Percentiles rank a stretch among this genome's conserved stretches.
Conservation (phyloP, 1,140 invertebrate genomes). For the Orius laevigatus region DNA sequence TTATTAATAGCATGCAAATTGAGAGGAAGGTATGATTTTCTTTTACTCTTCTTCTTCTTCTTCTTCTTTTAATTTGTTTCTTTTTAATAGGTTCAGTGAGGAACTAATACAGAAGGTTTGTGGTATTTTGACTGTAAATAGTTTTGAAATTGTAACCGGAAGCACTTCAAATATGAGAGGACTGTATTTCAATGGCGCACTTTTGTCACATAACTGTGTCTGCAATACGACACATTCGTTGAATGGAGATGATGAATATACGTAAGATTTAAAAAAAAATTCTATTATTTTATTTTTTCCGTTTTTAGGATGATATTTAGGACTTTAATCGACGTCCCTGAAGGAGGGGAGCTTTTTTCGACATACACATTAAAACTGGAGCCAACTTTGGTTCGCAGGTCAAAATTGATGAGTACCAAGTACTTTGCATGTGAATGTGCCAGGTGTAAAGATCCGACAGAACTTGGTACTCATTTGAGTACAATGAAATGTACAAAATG, state of each 20-base stretch:
- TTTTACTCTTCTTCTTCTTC: too few species aligned
- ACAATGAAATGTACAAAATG: conserved; percentile 62
- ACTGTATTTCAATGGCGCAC: conserved; percentile 46
- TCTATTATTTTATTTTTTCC: too few species aligned
- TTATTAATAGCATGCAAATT: conserved; percentile 51
- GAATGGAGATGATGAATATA: conserved; percentile 1
- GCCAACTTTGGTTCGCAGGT: conserved; percentile 46
- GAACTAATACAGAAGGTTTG: conserved; percentile 20
- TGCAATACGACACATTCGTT: conserved; percentile 58
- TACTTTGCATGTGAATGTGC: conserved; percentile 54
- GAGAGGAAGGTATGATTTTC: neutral
- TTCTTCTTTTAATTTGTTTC: too few species aligned
- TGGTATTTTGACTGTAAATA: conserved; percentile 22
- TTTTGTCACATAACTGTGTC: conserved; percentile 58
- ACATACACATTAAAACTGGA: conserved; percentile 56
- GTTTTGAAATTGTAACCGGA: conserved; percentile 22
- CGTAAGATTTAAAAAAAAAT: too few species aligned
- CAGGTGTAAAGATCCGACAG: conserved; percentile 59
- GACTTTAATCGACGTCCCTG: conserved; percentile 43
- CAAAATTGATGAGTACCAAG: conserved; percentile 51
- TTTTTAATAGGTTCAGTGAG: conserved; percentile 17
- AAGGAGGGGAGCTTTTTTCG: conserved; percentile 44
- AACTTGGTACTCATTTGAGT: conserved; percentile 57
- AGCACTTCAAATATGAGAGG: conserved; percentile 27
- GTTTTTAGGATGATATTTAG: conserved; percentile 32